These are phyloP conservation scores for Meteorus cinctellus DNA, from an alignment of 2,888 invertebrate species.

Conservation along the genomic window DNA sequence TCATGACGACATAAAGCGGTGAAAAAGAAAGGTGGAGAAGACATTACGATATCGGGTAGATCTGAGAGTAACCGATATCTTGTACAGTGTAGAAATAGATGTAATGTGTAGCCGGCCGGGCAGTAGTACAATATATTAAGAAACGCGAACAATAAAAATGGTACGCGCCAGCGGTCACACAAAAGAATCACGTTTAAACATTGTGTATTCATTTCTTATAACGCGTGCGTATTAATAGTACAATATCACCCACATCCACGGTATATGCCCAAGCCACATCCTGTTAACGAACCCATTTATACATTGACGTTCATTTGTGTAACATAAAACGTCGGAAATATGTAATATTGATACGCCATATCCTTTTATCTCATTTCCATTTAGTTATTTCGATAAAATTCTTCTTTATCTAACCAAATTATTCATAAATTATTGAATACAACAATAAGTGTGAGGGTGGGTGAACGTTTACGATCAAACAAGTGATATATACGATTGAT, in stretches of 20 bases:
- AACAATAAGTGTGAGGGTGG: too few species aligned
- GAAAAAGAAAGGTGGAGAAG: constrained; percentile 15
- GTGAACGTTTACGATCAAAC: background rate
- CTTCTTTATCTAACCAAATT: too few species aligned
- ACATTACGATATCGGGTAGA: constrained; percentile 32
- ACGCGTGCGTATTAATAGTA: background rate
- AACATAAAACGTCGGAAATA: background rate
- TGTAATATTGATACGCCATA: background rate
- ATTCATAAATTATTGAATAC: too few species aligned
- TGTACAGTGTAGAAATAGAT: constrained; percentile 47
- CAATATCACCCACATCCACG: background rate
- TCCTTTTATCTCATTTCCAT: too few species aligned
- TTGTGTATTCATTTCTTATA: background rate
- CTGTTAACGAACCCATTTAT: background rate
- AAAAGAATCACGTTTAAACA: background rate
- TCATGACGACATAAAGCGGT: background rate
- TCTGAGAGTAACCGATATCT: constrained; percentile 25
- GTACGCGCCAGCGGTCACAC: background rate
- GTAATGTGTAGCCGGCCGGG: background rate
- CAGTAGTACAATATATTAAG: background rate
- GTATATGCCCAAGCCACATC: background rate
- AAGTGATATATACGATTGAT: constrained; percentile 47
- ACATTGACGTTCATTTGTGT: background rate
- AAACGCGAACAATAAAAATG: background rate
- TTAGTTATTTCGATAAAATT: too few species aligned